Evolutionary conservation across 2,113 vertebrate species (phyloP).

Genomic region (Ia io): DNA sequence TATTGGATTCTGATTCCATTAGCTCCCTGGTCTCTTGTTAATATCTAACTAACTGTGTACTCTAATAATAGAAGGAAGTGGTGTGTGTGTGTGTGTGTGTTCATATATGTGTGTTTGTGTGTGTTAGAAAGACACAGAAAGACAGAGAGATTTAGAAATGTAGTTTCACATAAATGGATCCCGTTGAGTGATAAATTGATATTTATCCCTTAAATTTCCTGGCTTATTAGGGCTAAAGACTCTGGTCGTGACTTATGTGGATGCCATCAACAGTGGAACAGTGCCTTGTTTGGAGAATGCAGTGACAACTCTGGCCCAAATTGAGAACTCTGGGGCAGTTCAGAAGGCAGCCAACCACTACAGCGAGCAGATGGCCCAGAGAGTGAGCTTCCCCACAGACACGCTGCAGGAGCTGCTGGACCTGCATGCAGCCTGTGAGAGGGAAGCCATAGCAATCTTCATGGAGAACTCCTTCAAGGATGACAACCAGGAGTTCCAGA

Average conservation of each 20-base stretch:
- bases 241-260: slow-evolving; percentile 72
- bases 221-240: slow-evolving; percentile 61
- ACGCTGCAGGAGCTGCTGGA: background rate
- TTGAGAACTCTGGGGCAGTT: slow-evolving; percentile 73
- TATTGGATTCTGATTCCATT: too few relatives aligned
- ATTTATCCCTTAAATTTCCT: background rate
- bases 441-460: background rate
- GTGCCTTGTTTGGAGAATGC: slow-evolving; percentile 81
- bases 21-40: too few relatives aligned
- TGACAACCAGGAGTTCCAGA: slow-evolving; percentile 12
- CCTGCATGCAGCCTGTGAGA: background rate
- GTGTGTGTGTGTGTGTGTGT: background rate
- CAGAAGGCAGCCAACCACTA: background rate
- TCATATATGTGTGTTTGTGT: too few relatives aligned
- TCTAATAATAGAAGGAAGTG: background rate
- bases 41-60: too few relatives aligned
- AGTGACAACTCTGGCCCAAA: slow-evolving; percentile 68
- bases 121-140: background rate
- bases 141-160: background rate
- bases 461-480: background rate
- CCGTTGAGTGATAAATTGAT: background rate
- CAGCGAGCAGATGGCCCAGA: background rate
- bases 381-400: background rate
- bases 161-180: background rate
- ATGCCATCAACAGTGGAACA: slow-evolving; percentile 68